A percentile compares a stretch with the other conserved stretches of the same genome.
phyloP scores from a whole-genome alignment of 1,140 invertebrate genomes.

The Drosophila subobscura region DNA sequence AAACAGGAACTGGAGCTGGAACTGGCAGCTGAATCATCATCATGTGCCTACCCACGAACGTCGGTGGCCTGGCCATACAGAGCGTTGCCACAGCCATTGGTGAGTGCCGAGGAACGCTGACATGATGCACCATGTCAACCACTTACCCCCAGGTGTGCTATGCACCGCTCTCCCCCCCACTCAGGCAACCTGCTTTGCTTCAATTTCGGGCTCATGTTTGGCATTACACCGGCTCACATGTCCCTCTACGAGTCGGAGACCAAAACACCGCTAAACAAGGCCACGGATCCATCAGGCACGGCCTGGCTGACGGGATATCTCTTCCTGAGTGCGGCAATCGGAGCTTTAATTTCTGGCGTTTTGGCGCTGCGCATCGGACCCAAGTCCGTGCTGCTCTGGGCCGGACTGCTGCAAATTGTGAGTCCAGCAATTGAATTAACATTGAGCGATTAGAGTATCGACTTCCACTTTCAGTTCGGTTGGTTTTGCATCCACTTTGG shows the following conservation, averaged over 20 bases:
- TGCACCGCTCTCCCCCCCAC: not conserved
- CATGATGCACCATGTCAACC: too few relatives aligned
- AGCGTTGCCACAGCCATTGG: slow-evolving; percentile 62
- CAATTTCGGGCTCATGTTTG: slow-evolving; percentile 75
- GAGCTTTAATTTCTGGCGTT: slow-evolving; percentile 55
- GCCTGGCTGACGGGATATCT: slow-evolving; percentile 60
- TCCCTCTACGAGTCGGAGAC: slow-evolving; percentile 58
- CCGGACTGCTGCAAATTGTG: slow-evolving; percentile 74
- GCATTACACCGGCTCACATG: slow-evolving; percentile 71
- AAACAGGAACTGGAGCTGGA: not conserved
- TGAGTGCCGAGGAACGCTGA: slow-evolving; percentile 19
- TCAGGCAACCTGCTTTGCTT: slow-evolving; percentile 71
- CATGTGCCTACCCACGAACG: slow-evolving; percentile 68
- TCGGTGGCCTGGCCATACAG: slow-evolving; percentile 62
- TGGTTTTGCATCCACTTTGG: slow-evolving; percentile 79
- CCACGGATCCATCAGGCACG: slow-evolving; percentile 44
- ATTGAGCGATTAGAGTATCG: too few relatives aligned
- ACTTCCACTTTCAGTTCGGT: slow-evolving; percentile 23
- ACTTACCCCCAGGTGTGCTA: too few relatives aligned
- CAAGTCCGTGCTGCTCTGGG: slow-evolving; percentile 64
- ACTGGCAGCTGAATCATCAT: not conserved
- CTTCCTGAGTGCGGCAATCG: slow-evolving; percentile 64
- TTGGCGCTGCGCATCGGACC: slow-evolving; percentile 67
- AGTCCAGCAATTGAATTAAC: slow-evolving; percentile 15
- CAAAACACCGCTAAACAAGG: slow-evolving; percentile 51